Base-by-base conservation (phyloP, 2,888 invertebrate genomes). In the Drosophila subquinaria region DNA sequence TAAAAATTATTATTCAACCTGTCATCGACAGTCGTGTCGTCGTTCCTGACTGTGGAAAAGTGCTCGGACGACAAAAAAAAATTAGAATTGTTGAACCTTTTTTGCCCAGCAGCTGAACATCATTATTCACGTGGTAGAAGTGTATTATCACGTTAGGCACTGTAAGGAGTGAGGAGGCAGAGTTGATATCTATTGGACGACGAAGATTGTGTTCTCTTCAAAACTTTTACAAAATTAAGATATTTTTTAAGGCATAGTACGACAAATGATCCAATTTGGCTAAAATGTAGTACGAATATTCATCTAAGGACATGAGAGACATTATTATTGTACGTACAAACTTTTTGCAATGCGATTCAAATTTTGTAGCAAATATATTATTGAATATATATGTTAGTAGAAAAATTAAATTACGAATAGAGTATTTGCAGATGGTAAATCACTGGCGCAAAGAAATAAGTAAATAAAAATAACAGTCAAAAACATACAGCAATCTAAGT, bases 111-210 rank as follows among this genome's bases (percentile, higher is more conserved):
- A 78, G 80, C 85, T 78, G 69, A 82, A 69, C 81, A 81, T 80
- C 85, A 85, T 85, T 85, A 84, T 82, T 85, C 79, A 87, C 88
- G 72, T 71, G 69, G 63, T 64, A 76, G 68, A 82, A 72, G 73
- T 69, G 68, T 56, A 87, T 85, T 87, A 87, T 74, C 80, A 67
- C 73, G 73, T 78, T 71, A 60, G 51, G 43, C 61, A 52, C 35
- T 33, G 56, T 4, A 23, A 42, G 60, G 23, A 23, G 23, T 1
- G 53, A 56, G 52, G 50, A 5, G 0, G 43, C 40, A 36, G 50
- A 59, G 52, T 53, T 50, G n/a, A 23, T 43, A 63, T 57, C 20
- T 11, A 23, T 4, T 6, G 11, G 8, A 17, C 33, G 4, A 0
- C 42, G 43, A 35, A 23, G 20, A 56, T n/a, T 45, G 6, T 1